Conservation (phyloP, 2,888 invertebrate species). For the Xestia rhomboidea region DNA sequence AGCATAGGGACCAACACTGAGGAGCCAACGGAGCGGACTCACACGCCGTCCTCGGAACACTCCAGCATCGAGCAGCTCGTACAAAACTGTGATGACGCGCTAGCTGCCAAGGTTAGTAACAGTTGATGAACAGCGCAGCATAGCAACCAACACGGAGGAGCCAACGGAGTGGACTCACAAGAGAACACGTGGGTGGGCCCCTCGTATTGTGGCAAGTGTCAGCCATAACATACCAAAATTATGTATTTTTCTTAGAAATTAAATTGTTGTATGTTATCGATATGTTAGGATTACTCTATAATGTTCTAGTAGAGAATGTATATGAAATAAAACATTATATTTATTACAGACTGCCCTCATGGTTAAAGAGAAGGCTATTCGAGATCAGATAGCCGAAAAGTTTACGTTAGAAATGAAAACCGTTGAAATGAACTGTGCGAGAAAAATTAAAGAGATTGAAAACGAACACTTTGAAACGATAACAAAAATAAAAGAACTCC, state of each 20-base stretch:
- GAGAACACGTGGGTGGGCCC: slow-evolving; percentile 1
- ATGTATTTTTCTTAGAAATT: no score
- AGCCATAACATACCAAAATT: neutral
- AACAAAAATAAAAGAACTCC: slow-evolving; percentile 86
- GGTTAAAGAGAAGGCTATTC: slow-evolving; percentile 90
- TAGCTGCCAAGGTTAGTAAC: slow-evolving; percentile 76
- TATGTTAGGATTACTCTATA: no score
- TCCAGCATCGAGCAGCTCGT: slow-evolving; percentile 77
- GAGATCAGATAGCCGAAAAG: slow-evolving; percentile 93
- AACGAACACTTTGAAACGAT: slow-evolving; percentile 86
- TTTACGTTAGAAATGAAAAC: slow-evolving; percentile 92
- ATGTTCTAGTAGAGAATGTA: neutral
- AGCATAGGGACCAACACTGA: slow-evolving; percentile 82
- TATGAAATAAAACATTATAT: neutral
- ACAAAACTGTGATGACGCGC: slow-evolving; percentile 79
- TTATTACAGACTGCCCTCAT: slow-evolving; percentile 86
- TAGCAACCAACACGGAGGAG: slow-evolving; percentile 81
- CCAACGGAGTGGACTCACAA: slow-evolving; percentile 10
- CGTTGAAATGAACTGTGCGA: slow-evolving; percentile 89
- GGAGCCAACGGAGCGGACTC: slow-evolving; percentile 39
- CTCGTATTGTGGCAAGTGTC: neutral
- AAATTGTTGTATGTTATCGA: no score
- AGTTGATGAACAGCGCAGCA: slow-evolving; percentile 73
- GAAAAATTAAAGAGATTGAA: slow-evolving; percentile 88
- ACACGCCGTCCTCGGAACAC: slow-evolving; percentile 47